Conservation (phyloP, 2,888 invertebrate species). For the Alsophila aescularia region DNA sequence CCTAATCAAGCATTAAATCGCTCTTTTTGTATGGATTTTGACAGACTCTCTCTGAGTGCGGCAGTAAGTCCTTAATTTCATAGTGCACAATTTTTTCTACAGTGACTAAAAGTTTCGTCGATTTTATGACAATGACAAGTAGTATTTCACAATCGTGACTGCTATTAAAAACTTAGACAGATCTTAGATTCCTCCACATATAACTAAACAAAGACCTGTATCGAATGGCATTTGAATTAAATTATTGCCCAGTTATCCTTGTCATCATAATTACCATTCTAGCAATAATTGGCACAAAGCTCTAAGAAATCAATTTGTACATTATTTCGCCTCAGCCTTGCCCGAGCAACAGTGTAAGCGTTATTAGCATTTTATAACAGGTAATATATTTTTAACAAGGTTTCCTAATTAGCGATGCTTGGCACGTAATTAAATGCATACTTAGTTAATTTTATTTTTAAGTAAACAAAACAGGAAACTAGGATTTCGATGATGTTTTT, state of each 20-base stretch:
- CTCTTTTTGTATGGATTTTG: too few species aligned
- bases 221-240: slow-evolving; percentile 14
- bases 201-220: neutral
- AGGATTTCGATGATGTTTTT: too few species aligned
- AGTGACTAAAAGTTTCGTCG: too few species aligned
- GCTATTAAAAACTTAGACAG: neutral
- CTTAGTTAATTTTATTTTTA: slow-evolving; percentile 13
- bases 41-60: too few species aligned
- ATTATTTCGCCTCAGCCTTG: slow-evolving; percentile 5
- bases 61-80: too few species aligned
- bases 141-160: too few species aligned
- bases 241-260: slow-evolving; percentile 19
- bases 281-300: slow-evolving; percentile 7
- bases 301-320: slow-evolving; percentile 13
- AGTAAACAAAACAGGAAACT: neutral
- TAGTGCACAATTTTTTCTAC: too few species aligned
- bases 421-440: slow-evolving; percentile 15
- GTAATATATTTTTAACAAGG: slow-evolving; percentile 16
- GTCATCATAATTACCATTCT: slow-evolving; percentile 15
- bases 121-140: too few species aligned
- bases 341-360: neutral
- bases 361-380: slow-evolving; percentile 17
- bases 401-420: slow-evolving; percentile 6
- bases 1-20: too few species aligned
- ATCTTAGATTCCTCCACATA: neutral